These are phyloP conservation scores for Pagrus major DNA, from an alignment of 2,113 vertebrate genomes.

Conservation along the genomic window DNA sequence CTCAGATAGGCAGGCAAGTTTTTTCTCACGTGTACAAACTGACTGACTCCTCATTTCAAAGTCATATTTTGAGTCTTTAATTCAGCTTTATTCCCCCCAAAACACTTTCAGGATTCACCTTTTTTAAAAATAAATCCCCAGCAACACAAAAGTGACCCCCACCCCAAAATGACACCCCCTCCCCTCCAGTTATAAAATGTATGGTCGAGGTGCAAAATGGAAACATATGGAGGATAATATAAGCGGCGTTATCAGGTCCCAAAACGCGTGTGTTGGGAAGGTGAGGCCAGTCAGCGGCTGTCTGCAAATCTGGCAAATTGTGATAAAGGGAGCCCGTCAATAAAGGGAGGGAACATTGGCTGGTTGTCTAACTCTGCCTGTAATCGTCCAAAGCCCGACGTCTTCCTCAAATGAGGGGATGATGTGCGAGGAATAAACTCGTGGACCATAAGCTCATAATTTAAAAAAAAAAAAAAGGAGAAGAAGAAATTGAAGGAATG, in stretches of 20 bases:
- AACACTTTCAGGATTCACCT: constrained; percentile 19
- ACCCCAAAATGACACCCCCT: neutral
- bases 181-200: constrained; percentile 35
- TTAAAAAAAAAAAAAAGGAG: neutral
- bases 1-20: constrained; percentile 19
- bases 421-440: constrained; percentile 60
- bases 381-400: constrained; percentile 69
- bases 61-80: neutral
- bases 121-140: constrained; percentile 19
- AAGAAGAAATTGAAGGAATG: neutral
- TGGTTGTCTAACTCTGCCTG: constrained; percentile 76
- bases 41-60: neutral
- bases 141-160: constrained; percentile 23
- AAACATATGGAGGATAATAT: constrained; percentile 59
- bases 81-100: neutral
- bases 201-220: constrained; percentile 62
- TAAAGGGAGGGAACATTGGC: constrained; percentile 74
- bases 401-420: constrained; percentile 65
- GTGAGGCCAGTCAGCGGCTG: constrained; percentile 68
- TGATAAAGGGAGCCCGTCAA: constrained; percentile 83
- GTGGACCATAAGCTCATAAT: constrained; percentile 41
- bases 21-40: neutral
- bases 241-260: constrained; percentile 57
- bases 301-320: constrained; percentile 80
- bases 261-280: constrained; percentile 52